Percentiles rank a stretch among this genome's conserved stretches.
phyloP scores from a whole-genome alignment of 1,140 invertebrate species.

The Periplaneta americana region DNA sequence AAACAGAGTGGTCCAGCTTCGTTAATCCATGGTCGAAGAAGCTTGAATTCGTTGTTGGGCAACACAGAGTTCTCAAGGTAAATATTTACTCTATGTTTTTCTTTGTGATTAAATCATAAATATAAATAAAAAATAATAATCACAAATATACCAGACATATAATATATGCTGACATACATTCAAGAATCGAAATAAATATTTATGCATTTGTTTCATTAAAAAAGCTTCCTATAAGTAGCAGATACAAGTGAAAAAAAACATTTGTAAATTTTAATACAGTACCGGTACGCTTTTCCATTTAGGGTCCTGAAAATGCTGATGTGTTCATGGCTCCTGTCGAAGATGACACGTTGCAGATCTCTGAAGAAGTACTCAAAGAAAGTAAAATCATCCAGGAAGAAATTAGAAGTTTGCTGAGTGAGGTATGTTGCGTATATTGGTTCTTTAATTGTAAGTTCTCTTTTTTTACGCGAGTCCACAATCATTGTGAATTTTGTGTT shows the following conservation, averaged over 20 bases:
- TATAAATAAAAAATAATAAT: no score
- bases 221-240: no score
- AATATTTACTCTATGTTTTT: conserved; percentile 22
- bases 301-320: conserved; percentile 65
- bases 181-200: no score
- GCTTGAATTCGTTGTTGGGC: conserved; percentile 86
- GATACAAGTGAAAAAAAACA: no score
- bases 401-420: conserved; percentile 58
- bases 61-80: conserved; percentile 78
- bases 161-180: no score
- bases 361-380: conserved; percentile 52
- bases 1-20: conserved; percentile 92
- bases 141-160: no score
- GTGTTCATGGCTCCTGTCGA: conserved; percentile 53
- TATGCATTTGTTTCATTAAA: no score
- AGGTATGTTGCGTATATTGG: conserved; percentile 42
- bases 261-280: no score
- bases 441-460: not conserved
- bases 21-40: conserved; percentile 90
- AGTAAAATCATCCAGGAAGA: conserved; percentile 58
- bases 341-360: conserved; percentile 33
- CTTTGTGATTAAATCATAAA: no score
- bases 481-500: no score
- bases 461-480: no score
- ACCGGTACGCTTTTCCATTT: conserved; percentile 21